These are phyloP conservation scores for Drosophila kuntzei DNA, from an alignment of 2,888 invertebrate species.

Conservation along the genomic window DNA sequence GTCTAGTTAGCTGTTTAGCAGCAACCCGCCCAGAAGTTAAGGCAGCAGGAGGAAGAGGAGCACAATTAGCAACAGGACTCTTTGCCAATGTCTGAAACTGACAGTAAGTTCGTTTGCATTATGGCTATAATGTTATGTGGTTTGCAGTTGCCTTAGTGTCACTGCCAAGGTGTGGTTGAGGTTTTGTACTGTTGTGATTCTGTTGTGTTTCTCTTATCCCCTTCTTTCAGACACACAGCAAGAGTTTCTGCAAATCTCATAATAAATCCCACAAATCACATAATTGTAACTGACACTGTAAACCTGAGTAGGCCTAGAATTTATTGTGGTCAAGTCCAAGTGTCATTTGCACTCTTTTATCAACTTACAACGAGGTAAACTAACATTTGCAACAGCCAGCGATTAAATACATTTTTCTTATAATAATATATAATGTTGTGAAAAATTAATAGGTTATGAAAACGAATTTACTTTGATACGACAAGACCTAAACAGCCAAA, in stretches of 20 bases:
- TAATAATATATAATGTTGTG: not conserved
- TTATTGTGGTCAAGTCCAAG: constrained; percentile 31
- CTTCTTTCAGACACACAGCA: not conserved
- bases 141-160: constrained; percentile 33
- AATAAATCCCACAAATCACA: constrained; percentile 35
- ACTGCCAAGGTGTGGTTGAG: not conserved
- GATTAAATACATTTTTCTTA: not conserved
- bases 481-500: too few species aligned
- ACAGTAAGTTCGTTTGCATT: constrained; percentile 58
- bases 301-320: not conserved
- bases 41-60: not conserved
- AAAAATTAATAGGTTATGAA: too few species aligned
- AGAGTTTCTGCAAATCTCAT: constrained; percentile 16
- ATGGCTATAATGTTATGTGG: constrained; percentile 64
- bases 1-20: constrained; percentile 22
- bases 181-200: constrained; percentile 4
- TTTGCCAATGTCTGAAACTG: constrained; percentile 38
- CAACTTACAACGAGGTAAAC: constrained; percentile 9
- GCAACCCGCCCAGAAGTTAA: not conserved
- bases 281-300: constrained; percentile 22
- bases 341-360: constrained; percentile 12
- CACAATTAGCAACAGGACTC: constrained; percentile 5
- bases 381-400: not conserved
- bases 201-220: too few species aligned
- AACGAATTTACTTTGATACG: too few species aligned